Evolutionary conservation across 2,113 vertebrate species (phyloP), one percentile per base, ranked within the genome.

Genomic region (Raja brachyura): DNA sequence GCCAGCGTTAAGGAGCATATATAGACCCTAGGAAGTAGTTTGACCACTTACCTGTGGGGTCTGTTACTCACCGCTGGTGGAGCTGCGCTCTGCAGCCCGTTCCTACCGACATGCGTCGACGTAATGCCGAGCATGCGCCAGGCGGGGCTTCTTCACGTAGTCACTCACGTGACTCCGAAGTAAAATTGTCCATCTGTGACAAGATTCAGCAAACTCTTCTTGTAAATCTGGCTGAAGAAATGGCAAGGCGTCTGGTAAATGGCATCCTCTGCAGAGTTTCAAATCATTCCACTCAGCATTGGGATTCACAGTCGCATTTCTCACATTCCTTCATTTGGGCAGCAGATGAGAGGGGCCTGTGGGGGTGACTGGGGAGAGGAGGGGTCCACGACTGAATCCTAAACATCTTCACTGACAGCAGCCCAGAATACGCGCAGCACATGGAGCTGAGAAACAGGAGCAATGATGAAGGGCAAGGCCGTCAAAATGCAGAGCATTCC

Each of bases 261-360:
- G 5, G 3, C n/a, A 31, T 28, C 13, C 59, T 88, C 16, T 88
- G 4, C 81, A 18, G 83, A 88, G 56, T 31, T 31, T 88, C 28
- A 2, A 88, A 88, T 61, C n/a, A n/a, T 31, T 31, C 28, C 16
- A 28, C 28, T 63, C 28, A 88, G 83, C 59, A n/a, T 10, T n/a
- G 83, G 7, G 83, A 88, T 66, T 63, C 18, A 31, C 83, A 63
- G 9, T 63, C 59, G 31, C 83, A 88, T 88, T 88, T 31, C 83
- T 88, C 83, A 88, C 83, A 88, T 88, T 88, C 83, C 83, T 63
- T n/a, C 83, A 88, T 88, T 88, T 88, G 83, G 59, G 28, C 59
- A 66, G 11, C 83, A 88, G 83, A 88, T 88, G 83, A 66, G 13
- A 31, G 83, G 28, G 83, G 83, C 83, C 83, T 63, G 59, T 75